Evolutionary conservation across 2,888 invertebrate species (phyloP), one percentile per base, ranked within the genome.

Genomic region (Caradrina clavipalpis): DNA sequence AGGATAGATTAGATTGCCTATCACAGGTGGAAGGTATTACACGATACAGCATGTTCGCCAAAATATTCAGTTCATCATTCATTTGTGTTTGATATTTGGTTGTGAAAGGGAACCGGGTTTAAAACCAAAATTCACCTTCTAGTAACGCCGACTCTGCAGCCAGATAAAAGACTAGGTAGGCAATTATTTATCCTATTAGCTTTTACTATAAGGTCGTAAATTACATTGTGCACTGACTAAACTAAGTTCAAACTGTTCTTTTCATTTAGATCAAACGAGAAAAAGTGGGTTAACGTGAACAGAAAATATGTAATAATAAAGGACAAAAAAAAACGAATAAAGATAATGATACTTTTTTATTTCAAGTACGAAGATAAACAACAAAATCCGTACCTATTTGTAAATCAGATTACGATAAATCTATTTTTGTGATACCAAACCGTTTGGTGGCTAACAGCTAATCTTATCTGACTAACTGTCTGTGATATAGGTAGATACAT

Each of bases 31-130:
- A 31, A 15, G 11, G 3, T 71, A 57, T 8, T 17, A 39, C n/a
- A 42, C 2, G n/a, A 69, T 31, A 45, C 11, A 35, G 10, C 1
- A 0, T 17, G 13, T 22, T 35, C 1, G 10, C 39, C 39, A 17
- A 51, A 19, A 51, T 31, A 71, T 42, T 45, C 63, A 15, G 66
- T 70, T 22, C 39, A 74, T 70, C 70, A 70, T 54, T 70, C 70
- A 70, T 54, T 49, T 47, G 11, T 42, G 39, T 70, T 70, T 49
- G 39, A 54, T 49, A 54, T 21, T 69, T 47, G 5, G 11, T 1
- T 39, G 15, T 8, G 35, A 21, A 72, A 26, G 22, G 22, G 17
- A 51, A 19, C 1, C 51, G 31, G 8, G 21, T 64, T 21, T 47
- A 15, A n/a, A 15, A 21, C 39, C 26, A 10, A 51, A 19, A 70